phyloP scores from a whole-genome alignment of 2,113 vertebrate species.

The Drymodes brunneopygia region DNA sequence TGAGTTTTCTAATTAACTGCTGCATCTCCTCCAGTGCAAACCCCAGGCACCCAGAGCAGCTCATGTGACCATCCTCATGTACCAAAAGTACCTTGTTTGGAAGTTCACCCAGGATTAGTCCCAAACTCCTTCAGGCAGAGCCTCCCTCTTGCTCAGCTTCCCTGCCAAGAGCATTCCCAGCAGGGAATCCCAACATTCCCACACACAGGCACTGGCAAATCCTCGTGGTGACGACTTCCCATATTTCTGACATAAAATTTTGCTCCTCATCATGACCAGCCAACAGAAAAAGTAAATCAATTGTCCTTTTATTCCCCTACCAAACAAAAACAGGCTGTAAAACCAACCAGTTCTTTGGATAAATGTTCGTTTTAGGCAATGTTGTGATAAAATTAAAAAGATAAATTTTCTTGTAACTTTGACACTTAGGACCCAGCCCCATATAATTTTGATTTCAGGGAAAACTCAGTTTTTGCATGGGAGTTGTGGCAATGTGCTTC shows the following conservation, averaged over 20 bases:
- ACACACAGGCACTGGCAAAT: background rate
- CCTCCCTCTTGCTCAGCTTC: background rate
- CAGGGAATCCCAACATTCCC: background rate
- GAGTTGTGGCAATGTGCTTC: background rate
- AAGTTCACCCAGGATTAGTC: background rate
- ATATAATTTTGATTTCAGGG: background rate
- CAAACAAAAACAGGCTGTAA: background rate
- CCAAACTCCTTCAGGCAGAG: background rate
- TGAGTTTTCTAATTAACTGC: background rate
- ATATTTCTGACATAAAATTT: background rate
- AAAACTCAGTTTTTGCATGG: background rate
- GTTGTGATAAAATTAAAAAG: background rate
- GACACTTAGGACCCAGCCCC: background rate
- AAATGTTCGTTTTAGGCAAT: background rate
- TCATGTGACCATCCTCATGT: background rate
- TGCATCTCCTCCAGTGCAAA: background rate
- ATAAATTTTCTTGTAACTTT: background rate
- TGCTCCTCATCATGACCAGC: background rate
- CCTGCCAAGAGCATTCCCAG: background rate
- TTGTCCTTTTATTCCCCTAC: too few relatives aligned
- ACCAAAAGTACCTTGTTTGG: background rate
- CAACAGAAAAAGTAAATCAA: background rate
- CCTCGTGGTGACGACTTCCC: background rate
- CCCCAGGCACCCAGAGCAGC: background rate
- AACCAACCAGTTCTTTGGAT: background rate